Evolutionary conservation across 2,113 vertebrate species (phyloP), one percentile per base, ranked within the genome.

Genomic region (Hyaena hyaena): DNA sequence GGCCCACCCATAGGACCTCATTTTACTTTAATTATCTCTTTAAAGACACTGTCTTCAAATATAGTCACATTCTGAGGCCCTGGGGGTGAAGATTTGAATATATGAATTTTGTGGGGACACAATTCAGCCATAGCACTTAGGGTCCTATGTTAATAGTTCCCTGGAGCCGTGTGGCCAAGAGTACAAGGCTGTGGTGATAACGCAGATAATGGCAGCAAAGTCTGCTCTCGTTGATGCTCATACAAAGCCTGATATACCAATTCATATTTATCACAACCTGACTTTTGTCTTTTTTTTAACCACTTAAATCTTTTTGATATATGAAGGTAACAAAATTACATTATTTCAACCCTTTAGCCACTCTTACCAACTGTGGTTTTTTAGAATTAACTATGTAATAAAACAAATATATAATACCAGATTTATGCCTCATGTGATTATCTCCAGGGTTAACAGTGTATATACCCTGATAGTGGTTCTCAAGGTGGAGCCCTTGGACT

Each of bases 261-360:
- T 28, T 69, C 28, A 43, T 17, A 77, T 68, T 76, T 81, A 48
- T 73, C 88, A 76, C 4, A 74, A 19, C 74, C 53, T 17, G 12
- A 74, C 66, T 66, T 79, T 91, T 71, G 28, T 85, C 24, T 63
- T 58, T 88, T 90, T 90, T 88, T 74, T 5, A 28, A 39, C 17
- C 16, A 93, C 16, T 26, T 26, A 91, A 45, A 7, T 58, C 63
- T 96, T 68, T 89, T 89, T 92, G 77, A 35, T 77, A 84, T 66
- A 31, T 58, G 28, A 90, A 96, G 48, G 8, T 83, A 88, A 76
- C 26, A 93, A 71, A 83, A 45, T 80, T 66, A 16, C 5, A 31
- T 88, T 95, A 33, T 97, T 96, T 16, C 11, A 85, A 94, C 88
- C 58, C 66, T 80, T 90, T 88, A 31, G n/a, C 11, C 45, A 61